Evolutionary conservation across 2,888 invertebrate species (phyloP), one percentile per base, ranked within the genome.

Genomic region (Carpatolechia fugitivella): DNA sequence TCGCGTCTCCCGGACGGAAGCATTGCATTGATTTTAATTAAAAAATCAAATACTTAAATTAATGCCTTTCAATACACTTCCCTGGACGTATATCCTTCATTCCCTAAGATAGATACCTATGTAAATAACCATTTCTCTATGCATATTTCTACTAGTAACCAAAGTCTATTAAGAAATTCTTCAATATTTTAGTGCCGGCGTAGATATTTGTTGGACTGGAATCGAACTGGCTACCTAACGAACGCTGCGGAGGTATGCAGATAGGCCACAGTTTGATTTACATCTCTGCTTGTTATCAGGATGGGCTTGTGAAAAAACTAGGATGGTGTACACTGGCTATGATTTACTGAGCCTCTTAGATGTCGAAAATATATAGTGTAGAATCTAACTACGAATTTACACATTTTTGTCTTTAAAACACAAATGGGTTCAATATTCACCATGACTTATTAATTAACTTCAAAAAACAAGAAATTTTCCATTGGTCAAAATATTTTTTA

Each of bases 201-300:
- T 44, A 44, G 44, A 44, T 44, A 44, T 44, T 44, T 44, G 44
- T 44, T 18, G 13, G 24, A 6, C 24, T 6, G 24, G 44, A 24
- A 44, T 44, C 44, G 44, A 44, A 44, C 40, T 16, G 7, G 44
- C n/a, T 10, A 29, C 24, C 44, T 44, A 44, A 44, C 44, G 44
- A 44, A 44, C 44, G 44, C 44, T 24, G 56, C 59, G 73, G 70
- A 63, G 72, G 71, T 82, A 82, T 82, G 82, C 75, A 82, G 80
- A 82, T 81, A 62, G 58, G 50, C 33, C 33, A n/a, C 24, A 48
- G 52, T 75, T 80, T 82, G 84, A 84, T 84, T 83, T 84, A 83
- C 80, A 78, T 82, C 74, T 65, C 56, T 61, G 62, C 78, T 81
- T 76, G 82, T 79, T 80, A 78, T 70, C 55, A 60, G 57, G 60